Evolutionary conservation across 2,888 invertebrate genomes (phyloP), one percentile per base, ranked within the genome.

Genomic region (Ichneumon xanthorius): DNA sequence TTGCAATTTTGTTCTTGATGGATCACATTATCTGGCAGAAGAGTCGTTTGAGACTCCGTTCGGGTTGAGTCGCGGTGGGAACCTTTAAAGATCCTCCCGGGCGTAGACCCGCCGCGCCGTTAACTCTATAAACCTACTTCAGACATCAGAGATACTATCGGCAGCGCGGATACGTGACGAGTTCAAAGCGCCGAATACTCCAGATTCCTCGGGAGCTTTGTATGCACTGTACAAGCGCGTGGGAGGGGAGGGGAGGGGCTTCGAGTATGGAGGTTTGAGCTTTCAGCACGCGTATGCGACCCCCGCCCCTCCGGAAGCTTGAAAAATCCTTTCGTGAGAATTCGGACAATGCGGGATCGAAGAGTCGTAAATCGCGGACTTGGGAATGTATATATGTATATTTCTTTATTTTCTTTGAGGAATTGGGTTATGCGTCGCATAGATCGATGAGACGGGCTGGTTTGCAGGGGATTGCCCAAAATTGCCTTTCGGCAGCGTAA

Each of bases 1-100:
- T 82, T 86, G 86, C 86, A 89, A 87, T 89, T 89, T 87, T 78
- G 81, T 76, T 88, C 86, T 86, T 76, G 70, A 67, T 71, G 78
- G 71, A 67, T 85, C 65, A 85, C 84, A 82, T 88, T 80, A 82
- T 26, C 16, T 16, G 55, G 6, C 11, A 37, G 48, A 58, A n/a
- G 70, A 48, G 40, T 33, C 58, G 73, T 50, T 37, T 19, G 26
- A 50, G 40, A 65, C 58, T 11, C 6, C 5, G 30, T 30, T 30
- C 30, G 53, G 40, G 26, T 26, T 19, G 40, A 30, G 70, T 77
- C 70, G 70, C 77, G 61, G 72, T 63, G 61, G 33, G 37, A 75
- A 40, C 50, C 63, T 73, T 80, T 63, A 33, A 70, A 70, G 70
- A 63, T 73, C 45, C 63, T 11, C 68, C 55, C 33, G 33, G n/a